Base-by-base conservation (phyloP, 2,113 vertebrate species). In the Pheucticus melanocephalus region DNA sequence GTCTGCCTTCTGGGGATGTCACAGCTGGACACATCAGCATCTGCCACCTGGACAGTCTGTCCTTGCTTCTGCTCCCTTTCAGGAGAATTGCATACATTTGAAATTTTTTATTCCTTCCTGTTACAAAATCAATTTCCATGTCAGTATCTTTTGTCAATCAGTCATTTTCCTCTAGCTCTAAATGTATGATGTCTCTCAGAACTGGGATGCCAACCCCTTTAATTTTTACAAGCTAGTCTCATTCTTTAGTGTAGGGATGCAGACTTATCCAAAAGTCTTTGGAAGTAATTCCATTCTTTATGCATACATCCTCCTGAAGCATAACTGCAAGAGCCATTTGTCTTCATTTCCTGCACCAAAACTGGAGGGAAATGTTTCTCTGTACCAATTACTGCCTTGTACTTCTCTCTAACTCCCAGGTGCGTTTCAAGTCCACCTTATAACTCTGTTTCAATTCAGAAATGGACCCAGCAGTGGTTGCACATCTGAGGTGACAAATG, bases 301-400 rank as follows among this genome's bases (percentile, higher is more conserved):
- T 6, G 11, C 70, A 45, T 57, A 37, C 31, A 14, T 45, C 54
- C 28, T 83, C 28, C 50, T 50, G 19, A 61, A 83, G 30, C 2
- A 7, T 30, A 50, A 9, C 25, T 70, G 39, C 47, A 84, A 71
- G 81, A 90, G 42, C 17, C 22, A 24, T 93, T 82, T 87, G 9
- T 82, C 82, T 97, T 95, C 19, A 63, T 91, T 86, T 83, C 56
- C 47, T 66, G 10, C n/a, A 37, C 50, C 54, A 70, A 45, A 90
- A 25, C 27, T 2, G 3, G 57, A 68, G 40, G 40, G 79, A 44
- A 76, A 5, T 0, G 0, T 64, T 78, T 5, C 78, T 73, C 25
- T 54, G 45, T 82, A 40, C 53, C 82, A 65, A 6, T 59, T 86
- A 42, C 47, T 85, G 66, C 54, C 21, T 68, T 15, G 18, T 42